These are phyloP conservation scores for Macquaria ambigua DNA, from an alignment of 2,113 vertebrate species.

Conservation along the genomic window DNA sequence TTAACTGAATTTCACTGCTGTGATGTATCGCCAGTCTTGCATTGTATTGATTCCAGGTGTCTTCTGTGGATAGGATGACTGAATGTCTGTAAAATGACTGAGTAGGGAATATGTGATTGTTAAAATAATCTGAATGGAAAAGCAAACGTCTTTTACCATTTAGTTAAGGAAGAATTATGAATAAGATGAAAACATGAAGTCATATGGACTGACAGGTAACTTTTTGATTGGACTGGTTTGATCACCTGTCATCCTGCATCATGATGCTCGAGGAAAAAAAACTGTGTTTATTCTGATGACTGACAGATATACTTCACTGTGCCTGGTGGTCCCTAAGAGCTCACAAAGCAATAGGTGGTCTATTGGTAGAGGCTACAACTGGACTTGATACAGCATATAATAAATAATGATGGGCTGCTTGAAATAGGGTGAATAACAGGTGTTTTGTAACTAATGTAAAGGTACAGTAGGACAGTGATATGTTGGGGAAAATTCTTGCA, in stretches of 20 bases:
- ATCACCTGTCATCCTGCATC: too few relatives aligned
- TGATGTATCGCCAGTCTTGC: background rate
- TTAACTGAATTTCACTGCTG: background rate
- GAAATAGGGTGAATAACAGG: too few relatives aligned
- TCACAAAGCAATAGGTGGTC: background rate
- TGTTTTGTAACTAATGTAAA: too few relatives aligned
- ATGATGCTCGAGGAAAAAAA: too few relatives aligned
- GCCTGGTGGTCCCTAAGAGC: background rate
- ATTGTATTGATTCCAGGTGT: conserved; percentile 6
- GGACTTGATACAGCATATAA: background rate
- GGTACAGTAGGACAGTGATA: too few relatives aligned
- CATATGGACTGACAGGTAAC: too few relatives aligned
- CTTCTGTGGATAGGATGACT: background rate
- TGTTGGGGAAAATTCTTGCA: too few relatives aligned
- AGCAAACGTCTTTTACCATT: background rate
- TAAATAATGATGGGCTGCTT: too few relatives aligned
- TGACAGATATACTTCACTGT: too few relatives aligned
- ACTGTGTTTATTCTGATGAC: too few relatives aligned
- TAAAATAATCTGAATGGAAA: background rate
- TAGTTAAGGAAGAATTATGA: background rate
- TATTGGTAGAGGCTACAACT: background rate
- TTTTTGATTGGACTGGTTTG: too few relatives aligned
- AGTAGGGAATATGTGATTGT: background rate
- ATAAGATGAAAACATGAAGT: background rate
- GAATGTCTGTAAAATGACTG: background rate